Evolutionary conservation across 2,797 vertebrate species (phyloP), one percentile per base, ranked within the genome.

Genomic region (Aphelocoma californica): DNA sequence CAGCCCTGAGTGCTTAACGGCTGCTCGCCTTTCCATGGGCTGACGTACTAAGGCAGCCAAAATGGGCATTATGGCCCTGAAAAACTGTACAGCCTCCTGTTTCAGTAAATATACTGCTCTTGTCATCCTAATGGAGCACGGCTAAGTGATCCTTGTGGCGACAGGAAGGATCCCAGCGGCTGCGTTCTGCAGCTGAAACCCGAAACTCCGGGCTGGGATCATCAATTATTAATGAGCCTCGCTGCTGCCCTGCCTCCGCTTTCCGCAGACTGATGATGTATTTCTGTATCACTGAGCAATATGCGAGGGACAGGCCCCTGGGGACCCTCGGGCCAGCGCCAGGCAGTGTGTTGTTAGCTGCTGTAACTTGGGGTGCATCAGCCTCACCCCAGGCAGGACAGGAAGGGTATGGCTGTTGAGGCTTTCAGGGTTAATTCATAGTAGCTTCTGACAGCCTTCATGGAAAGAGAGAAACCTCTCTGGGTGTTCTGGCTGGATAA

Each of bases 201-300:
- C 70, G 87, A 96, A 50, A 82, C 90, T 18, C 62, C 18, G 1
- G 31, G 66, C 36, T 36, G 60, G 48, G 50, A 45, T 7, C 79
- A 96, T 97, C 32, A 97, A 97, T 97, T 96, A 48, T 97, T 97
- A 81, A 97, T 96, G 73, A 96, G 53, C 48, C 53, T n/a, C 15
- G 40, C 11, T 74, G 84, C 83, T 84, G 44, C 25, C 70, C 73
- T 77, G 45, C 69, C 67, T 89, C 65, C 28, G 58, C 96, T 97
- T 65, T 57, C 81, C 44, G 25, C 50, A 9, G 70, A 2, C 57
- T 66, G 95, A 8, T 34, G 79, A 60, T 20, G 40, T 15, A 18
- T 65, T 89, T 78, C 87, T 24, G 14, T 51, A 47, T 54, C 79
- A 25, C 64, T 4, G 77, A 85, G 53, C 60, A 8, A 50, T 66